Conservation (phyloP, 2,113 vertebrate species). For the Zingel zingel region DNA sequence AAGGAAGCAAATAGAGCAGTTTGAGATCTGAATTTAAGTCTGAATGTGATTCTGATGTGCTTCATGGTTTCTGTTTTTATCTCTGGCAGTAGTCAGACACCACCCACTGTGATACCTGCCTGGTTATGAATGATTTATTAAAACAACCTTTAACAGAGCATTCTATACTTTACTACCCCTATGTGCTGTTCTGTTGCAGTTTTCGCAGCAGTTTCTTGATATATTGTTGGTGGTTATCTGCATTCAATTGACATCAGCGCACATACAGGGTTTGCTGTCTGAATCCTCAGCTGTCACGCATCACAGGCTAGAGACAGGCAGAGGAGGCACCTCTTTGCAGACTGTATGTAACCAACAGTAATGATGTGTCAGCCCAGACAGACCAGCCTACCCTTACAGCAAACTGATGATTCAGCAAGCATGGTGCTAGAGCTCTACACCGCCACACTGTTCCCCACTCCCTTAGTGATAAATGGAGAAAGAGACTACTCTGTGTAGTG, state of each 20-base stretch:
- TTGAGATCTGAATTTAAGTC: conserved; percentile 4
- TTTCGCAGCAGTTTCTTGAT: conserved; percentile 4
- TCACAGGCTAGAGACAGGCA: conserved; percentile 19
- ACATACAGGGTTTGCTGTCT: not conserved
- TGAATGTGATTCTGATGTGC: conserved; percentile 14
- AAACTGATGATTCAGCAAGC: conserved; percentile 80
- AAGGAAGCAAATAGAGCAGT: not conserved
- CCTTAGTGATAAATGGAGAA: conserved; percentile 60
- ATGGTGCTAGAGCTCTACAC: conserved; percentile 30
- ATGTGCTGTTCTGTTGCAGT: not conserved
- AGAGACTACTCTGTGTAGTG: conserved; percentile 33
- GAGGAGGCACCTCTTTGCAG: conserved; percentile 50
- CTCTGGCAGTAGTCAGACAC: conserved; percentile 24
- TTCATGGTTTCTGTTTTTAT: conserved; percentile 17
- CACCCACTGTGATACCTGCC: conserved; percentile 47
- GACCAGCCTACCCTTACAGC: conserved; percentile 48
- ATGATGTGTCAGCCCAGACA: conserved; percentile 69
- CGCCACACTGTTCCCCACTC: conserved; percentile 38
- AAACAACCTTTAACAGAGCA: not conserved
- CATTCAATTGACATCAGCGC: conserved; percentile 7
- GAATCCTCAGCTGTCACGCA: conserved; percentile 4
- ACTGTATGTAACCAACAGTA: conserved; percentile 42
- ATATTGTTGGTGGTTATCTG: not conserved
- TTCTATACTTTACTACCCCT: not conserved
- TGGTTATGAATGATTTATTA: conserved; percentile 66